Evolutionary conservation across 2,113 vertebrate genomes (phyloP).

Genomic region (Passer montanus): DNA sequence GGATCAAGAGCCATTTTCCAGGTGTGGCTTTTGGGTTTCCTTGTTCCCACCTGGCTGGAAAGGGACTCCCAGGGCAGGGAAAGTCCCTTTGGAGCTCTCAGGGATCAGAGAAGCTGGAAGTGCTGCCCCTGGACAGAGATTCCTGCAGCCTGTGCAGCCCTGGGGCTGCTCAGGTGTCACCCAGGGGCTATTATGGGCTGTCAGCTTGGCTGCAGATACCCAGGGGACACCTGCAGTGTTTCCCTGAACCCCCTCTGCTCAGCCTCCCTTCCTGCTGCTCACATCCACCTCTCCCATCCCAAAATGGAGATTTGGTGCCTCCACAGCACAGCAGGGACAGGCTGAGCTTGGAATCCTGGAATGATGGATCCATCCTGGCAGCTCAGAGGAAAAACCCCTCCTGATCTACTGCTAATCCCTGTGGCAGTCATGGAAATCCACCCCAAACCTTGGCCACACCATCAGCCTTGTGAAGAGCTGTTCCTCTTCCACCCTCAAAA

Average conservation of each 20-base stretch:
- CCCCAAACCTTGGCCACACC: too few relatives aligned
- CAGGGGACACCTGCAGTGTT: background rate
- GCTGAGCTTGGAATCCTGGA: accelerated
- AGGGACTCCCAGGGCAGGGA: background rate
- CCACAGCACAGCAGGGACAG: accelerated
- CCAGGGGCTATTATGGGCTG: background rate
- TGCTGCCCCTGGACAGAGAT: background rate
- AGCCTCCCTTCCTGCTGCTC: background rate
- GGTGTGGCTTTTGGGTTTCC: background rate
- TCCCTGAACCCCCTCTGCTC: background rate
- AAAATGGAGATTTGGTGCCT: accelerated
- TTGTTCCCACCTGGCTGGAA: background rate
- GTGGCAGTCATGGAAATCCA: background rate
- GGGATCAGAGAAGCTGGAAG: background rate
- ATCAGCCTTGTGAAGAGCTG: background rate
- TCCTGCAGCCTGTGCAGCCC: background rate
- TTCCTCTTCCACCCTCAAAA: background rate
- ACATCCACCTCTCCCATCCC: background rate
- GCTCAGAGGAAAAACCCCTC: background rate
- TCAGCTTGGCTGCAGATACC: background rate
- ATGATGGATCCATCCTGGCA: background rate
- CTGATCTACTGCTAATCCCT: background rate
- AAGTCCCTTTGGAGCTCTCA: background rate
- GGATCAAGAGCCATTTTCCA: background rate
- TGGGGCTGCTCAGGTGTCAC: background rate